Base-by-base conservation (phyloP, 2,113 vertebrate species). In the Anarhynchus alexandrinus region DNA sequence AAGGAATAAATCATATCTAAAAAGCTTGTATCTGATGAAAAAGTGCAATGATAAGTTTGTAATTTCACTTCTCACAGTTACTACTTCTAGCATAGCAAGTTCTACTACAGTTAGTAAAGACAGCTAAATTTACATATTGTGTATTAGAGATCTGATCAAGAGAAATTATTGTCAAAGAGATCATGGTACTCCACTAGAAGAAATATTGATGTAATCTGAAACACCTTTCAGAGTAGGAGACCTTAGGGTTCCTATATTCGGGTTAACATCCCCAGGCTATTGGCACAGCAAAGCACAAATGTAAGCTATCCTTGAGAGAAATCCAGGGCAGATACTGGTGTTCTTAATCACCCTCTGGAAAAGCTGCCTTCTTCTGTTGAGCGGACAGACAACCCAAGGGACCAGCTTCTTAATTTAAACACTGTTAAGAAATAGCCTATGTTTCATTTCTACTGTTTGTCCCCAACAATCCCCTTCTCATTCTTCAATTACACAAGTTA, bases 361-460 rank as follows among this genome's bases (percentile, higher is more conserved):
- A 32, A 73, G 10, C 9, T 2, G 0, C 4, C 21, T 54, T 67
- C 34, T 43, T 83, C 29, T 59, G 2, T 1, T 30, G 15, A 85
- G 34, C 5, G 21, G 70, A 76, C 11, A 80, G 17, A 22, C 21
- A 85, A 71, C 7, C 11, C 29, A 79, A 59, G 5, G 20, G 15
- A 78, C 15, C 12, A 82, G 19, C 22, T 4, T 55, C 38, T 18
- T 18, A 57, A 81, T 69, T 65, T 47, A 40, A 86, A 71, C 15
- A 81, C 2, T 3, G 13, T 36, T 73, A 85, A 58, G 14, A 67
- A 49, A 77, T 3, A 59, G 5, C 12, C 17, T 36, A 6, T 49
- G 22, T 43, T 88, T 88, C 13, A 80, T 81, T 88, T 49, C 36
- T 51, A 82, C 30, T 4, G 43, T 43, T 65, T 77, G 25, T 27